A percentile compares a stretch with the other conserved stretches of the same genome.
These are phyloP conservation scores for Eriosoma lanigerum DNA, from an alignment of 1,140 invertebrate species.

Conservation along the genomic window DNA sequence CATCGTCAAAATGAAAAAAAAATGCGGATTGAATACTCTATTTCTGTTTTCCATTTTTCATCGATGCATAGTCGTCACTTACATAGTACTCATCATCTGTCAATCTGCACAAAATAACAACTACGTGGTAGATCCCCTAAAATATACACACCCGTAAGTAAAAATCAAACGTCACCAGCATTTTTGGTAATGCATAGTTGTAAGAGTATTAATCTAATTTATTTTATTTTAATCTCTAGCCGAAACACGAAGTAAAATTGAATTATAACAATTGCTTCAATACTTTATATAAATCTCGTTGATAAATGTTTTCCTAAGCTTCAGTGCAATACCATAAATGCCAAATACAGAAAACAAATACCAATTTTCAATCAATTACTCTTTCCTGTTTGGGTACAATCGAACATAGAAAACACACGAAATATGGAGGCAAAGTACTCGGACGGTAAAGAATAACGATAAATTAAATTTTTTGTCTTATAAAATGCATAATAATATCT, in stretches of 20 bases:
- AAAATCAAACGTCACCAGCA: too few relatives aligned
- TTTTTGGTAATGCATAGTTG: not conserved
- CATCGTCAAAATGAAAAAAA: too few relatives aligned
- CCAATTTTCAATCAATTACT: slow-evolving; percentile 79
- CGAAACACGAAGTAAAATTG: not conserved
- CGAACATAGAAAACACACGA: slow-evolving; percentile 73
- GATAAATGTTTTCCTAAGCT: slow-evolving; percentile 16
- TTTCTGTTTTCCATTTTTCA: too few relatives aligned
- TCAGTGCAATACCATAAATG: not conserved
- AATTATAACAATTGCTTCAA: not conserved
- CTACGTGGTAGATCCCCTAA: not conserved
- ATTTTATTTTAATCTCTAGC: not conserved
- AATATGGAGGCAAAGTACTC: slow-evolving; percentile 78
- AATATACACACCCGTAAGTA: slow-evolving; percentile 25
- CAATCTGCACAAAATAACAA: too few relatives aligned
- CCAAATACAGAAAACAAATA: slow-evolving; percentile 70
- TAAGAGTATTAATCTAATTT: too few relatives aligned
- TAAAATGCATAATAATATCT: too few relatives aligned
- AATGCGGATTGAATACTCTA: too few relatives aligned
- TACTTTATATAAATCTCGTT: not conserved
- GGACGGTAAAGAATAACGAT: slow-evolving; percentile 69
- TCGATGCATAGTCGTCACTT: too few relatives aligned
- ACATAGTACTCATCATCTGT: too few relatives aligned
- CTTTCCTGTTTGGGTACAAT: slow-evolving; percentile 71
- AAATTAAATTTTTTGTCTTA: not conserved